phyloP scores from a whole-genome alignment of 2,113 vertebrate genomes.

The Poeciliopsis prolifica region DNA sequence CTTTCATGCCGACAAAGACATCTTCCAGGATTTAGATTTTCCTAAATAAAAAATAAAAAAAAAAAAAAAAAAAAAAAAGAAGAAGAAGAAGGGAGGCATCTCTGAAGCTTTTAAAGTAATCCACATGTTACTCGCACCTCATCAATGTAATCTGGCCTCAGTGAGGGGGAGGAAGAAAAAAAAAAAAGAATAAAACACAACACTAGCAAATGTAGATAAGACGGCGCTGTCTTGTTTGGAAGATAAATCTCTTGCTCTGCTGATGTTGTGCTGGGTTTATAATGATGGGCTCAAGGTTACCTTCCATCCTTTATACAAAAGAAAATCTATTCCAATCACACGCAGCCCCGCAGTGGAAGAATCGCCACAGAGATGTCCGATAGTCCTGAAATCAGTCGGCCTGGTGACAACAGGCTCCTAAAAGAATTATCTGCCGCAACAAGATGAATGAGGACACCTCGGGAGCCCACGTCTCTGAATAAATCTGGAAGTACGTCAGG shows the following conservation, averaged over 20 bases:
- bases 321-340: conserved; percentile 9
- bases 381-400: background rate
- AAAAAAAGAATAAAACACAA: background rate
- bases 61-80: too few relatives aligned
- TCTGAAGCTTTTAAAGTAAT: conserved; percentile 44
- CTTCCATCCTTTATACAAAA: background rate
- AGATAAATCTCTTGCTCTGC: background rate
- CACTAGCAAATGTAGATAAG: conserved; percentile 16
- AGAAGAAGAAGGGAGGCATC: background rate
- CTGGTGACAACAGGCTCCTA: background rate
- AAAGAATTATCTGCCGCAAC: conserved; percentile 4
- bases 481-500: conserved; percentile 21
- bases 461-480: background rate
- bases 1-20: conserved; percentile 39
- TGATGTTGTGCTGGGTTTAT: conserved; percentile 7
- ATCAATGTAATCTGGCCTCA: conserved; percentile 34
- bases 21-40: conserved; percentile 12
- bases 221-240: conserved; percentile 11
- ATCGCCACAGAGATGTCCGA: background rate
- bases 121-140: conserved; percentile 36
- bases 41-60: background rate
- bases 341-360: background rate
- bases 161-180: background rate
- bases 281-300: conserved; percentile 22
- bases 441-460: conserved; percentile 14